A percentile compares a stretch with the other conserved stretches of the same genome.
phyloP scores from a whole-genome alignment of 2,797 vertebrate genomes.

The Esox lucius region DNA sequence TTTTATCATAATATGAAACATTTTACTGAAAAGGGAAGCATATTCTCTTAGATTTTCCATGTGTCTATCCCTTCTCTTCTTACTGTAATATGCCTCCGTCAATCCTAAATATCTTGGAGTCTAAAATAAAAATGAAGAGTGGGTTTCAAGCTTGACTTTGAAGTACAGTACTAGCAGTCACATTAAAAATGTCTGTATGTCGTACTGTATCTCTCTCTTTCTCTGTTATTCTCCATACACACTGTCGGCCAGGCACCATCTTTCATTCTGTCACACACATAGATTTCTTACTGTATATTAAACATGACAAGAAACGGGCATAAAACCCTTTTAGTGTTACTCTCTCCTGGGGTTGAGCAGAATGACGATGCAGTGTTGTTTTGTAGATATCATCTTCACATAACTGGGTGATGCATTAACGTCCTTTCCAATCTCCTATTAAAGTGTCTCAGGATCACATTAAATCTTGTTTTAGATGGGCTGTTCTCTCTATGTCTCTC shows the following conservation, averaged over 20 bases:
- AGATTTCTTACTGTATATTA: not conserved
- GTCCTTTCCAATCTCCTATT: slow-evolving; percentile 5
- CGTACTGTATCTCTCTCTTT: not conserved
- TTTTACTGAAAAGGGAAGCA: not conserved
- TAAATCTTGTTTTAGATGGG: slow-evolving; percentile 9
- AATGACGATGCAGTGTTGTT: slow-evolving; percentile 9
- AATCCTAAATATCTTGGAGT: not conserved
- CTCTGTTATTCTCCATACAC: not conserved
- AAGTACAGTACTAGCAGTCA: not conserved
- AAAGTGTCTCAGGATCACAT: slow-evolving; percentile 15
- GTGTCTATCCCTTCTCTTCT: not conserved
- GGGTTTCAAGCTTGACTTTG: slow-evolving; percentile 1
- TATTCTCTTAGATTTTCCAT: not conserved
- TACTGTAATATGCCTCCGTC: not conserved
- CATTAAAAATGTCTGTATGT: too few species aligned
- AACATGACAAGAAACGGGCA: slow-evolving; percentile 10
- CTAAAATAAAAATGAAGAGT: not conserved
- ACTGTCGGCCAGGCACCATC: not conserved
- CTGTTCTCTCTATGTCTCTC: not conserved
- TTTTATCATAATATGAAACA: not conserved
- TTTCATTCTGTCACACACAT: not conserved
- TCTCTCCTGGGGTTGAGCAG: slow-evolving; percentile 7
- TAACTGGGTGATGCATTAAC: slow-evolving; percentile 23
- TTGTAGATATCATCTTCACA: slow-evolving; percentile 11
- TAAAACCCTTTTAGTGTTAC: slow-evolving; percentile 23